Base-by-base conservation (phyloP, 2,888 invertebrate species). In the Phortica magna region DNA sequence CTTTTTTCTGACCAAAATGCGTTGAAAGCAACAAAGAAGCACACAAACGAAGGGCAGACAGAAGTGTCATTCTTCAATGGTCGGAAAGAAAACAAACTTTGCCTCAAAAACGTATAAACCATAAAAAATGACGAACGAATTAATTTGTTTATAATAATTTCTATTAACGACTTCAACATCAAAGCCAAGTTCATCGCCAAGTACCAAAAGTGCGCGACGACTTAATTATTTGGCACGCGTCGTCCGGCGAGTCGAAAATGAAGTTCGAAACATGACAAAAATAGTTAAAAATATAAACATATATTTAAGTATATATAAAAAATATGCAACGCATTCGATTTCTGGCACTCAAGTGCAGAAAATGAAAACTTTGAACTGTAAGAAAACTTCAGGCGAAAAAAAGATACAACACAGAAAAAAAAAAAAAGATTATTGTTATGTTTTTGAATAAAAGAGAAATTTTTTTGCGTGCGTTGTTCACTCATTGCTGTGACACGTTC, bases 401-500 rank as follows among this genome's bases (percentile, higher is more conserved):
- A n/a, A 17, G n/a, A n/a, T 7, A 59, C 14, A 59, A 17, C 6
- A 17, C 3, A 48, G 7, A 48, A 9, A 48, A 48, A 9, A 48
- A 9, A 48, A 48, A 9, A 48, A 12, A 12, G 2, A 48, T 48
- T 48, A 31, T 31, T 48, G 48, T 48, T 9, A 59, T n/a, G 59
- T 19, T 17, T 59, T n/a, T 59, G n/a, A 59, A 59, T 59, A 59
- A 59, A 19, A 59, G 59, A 59, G 59, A 59, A 59, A 59, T 59
- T 59, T 59, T 53, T 59, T 59, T 59, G 59, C 59, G n/a, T 19
- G 59, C 19, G 31, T 31, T 31, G 31, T 31, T 31, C 31, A 31
- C 31, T 31, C 31, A 31, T 31, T 31, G 31, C 48, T 9, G 14
- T 48, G 59, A 59, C 59, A 59, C 59, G 59, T 59, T 59, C 59